Percentiles rank a stretch among this genome's conserved stretches.
These are phyloP conservation scores for Daphoenositta chrysoptera DNA, from an alignment of 2,113 vertebrate species.

Conservation along the genomic window DNA sequence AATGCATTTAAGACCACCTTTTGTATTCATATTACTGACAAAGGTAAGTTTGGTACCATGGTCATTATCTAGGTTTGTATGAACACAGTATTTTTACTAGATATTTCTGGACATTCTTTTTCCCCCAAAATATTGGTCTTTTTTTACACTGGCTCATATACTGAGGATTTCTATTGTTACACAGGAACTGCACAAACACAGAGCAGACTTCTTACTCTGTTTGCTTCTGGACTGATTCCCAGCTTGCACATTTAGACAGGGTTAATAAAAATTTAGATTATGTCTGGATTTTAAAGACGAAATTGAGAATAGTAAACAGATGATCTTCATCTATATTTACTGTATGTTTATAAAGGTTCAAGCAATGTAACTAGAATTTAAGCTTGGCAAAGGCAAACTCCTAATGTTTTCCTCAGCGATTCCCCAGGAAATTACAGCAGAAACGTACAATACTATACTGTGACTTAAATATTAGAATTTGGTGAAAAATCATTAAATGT, in stretches of 20 bases:
- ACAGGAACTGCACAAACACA: slow-evolving; percentile 53
- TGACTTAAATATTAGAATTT: slow-evolving; percentile 11
- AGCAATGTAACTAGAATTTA: slow-evolving; percentile 43
- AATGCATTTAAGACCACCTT: not conserved
- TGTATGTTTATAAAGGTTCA: slow-evolving; percentile 54
- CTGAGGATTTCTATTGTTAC: slow-evolving; percentile 11
- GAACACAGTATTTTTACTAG: not conserved
- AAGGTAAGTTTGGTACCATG: not conserved
- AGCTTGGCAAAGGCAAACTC: slow-evolving; percentile 14
- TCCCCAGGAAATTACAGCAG: slow-evolving; percentile 55
- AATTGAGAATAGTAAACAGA: slow-evolving; percentile 70
- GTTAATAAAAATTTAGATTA: slow-evolving; percentile 69
- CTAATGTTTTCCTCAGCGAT: slow-evolving; percentile 6
- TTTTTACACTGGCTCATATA: not conserved
- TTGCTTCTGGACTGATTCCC: slow-evolving; percentile 58
- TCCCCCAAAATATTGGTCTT: not conserved
- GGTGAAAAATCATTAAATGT: slow-evolving; percentile 13
- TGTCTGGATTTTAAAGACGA: slow-evolving; percentile 67
- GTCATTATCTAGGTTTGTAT: not conserved
- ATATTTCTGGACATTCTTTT: not conserved
- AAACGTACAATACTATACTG: not conserved
- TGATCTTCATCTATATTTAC: slow-evolving; percentile 62
- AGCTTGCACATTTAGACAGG: slow-evolving; percentile 58
- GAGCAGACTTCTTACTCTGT: slow-evolving; percentile 42
- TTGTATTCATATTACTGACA: not conserved